A percentile compares a stretch with the other conserved stretches of the same genome.
Evolutionary conservation across 2,797 vertebrate species (phyloP).

Genomic region (Muscicapa striata): DNA sequence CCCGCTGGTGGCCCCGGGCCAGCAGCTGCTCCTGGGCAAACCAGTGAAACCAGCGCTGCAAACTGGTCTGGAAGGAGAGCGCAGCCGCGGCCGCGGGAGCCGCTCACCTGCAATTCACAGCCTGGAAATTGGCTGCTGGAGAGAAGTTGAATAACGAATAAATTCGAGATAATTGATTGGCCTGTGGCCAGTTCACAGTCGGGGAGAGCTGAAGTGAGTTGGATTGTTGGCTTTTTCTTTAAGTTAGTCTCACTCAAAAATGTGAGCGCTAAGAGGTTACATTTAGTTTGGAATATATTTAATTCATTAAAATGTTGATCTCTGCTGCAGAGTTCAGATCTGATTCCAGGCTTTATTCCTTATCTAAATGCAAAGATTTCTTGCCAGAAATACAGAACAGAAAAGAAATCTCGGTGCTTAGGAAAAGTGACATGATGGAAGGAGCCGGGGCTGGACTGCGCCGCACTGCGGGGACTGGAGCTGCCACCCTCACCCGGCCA

Average conservation of each 20-base stretch:
- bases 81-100: background rate
- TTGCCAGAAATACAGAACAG: conserved; percentile 20
- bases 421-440: background rate
- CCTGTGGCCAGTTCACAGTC: conserved; percentile 56
- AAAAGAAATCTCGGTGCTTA: background rate
- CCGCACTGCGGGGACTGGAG: background rate
- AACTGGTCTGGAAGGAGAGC: background rate
- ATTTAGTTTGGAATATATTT: conserved; percentile 56
- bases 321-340: conserved; percentile 35
- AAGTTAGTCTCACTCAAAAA: conserved; percentile 49
- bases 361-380: conserved; percentile 46
- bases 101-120: conserved; percentile 14
- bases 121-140: conserved; percentile 32
- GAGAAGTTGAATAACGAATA: conserved; percentile 45
- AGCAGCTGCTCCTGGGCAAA: background rate
- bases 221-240: conserved; percentile 55
- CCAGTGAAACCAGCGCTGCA: background rate
- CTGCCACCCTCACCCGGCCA: accelerated
- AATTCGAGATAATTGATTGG: conserved; percentile 62
- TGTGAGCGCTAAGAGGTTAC: conserved; percentile 37
- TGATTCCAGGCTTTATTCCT: conserved; percentile 41
- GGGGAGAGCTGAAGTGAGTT: conserved; percentile 39
- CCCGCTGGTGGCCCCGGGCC: background rate
- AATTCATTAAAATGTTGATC: conserved; percentile 55
- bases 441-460: background rate